Base-by-base conservation (phyloP, 2,113 vertebrate species). In the Phycodurus eques region DNA sequence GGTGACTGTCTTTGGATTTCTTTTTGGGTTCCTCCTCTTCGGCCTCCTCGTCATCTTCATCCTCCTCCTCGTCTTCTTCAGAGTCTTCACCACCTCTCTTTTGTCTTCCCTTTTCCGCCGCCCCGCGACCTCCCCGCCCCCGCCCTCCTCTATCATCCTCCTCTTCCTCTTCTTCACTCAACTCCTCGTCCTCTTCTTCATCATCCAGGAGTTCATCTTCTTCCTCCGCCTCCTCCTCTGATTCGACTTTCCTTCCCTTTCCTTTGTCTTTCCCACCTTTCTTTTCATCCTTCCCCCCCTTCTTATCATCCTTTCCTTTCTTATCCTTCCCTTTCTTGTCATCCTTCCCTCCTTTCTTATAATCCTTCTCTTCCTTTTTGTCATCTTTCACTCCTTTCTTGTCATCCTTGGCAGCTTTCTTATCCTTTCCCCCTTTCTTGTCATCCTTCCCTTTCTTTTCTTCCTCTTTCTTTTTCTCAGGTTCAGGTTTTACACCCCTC, bases 151-250 rank as follows among this genome's bases (percentile, higher is more conserved):
- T 81, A 74, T 65, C n/a, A 65, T 92, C 90, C 44, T 92, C 92
- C 0, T 75, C 84, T 17, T 90, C 80, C 4, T 91, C 89, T 0
- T 94, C 92, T 42, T 92, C 87, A 66, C 91, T 91, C 0, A 85
- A 70, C 8, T 88, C 87, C 51, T 88, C 85, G 0, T 86, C 84
- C 59, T 87, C 85, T 72, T 88, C 85, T 47, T 91, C 87, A 67
- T 86, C 87, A 67, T 87, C 88, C 35, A 92, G 77, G 11, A 89
- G 83, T 62, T 95, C 91, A 12, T 91, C 91, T 13, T 92, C 91
- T 17, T 93, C 89, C 77, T 94, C 93, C 57, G 92, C 85, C 91
- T 81, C 91, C 93, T 70, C 92, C 90, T 72, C 93, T 93, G 83
- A 93, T 94, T 35, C 84, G 88, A 51, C 88, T 89, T 47, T 92